Conservation (phyloP, 2,888 invertebrate species). For the Rosalia funebris region DNA sequence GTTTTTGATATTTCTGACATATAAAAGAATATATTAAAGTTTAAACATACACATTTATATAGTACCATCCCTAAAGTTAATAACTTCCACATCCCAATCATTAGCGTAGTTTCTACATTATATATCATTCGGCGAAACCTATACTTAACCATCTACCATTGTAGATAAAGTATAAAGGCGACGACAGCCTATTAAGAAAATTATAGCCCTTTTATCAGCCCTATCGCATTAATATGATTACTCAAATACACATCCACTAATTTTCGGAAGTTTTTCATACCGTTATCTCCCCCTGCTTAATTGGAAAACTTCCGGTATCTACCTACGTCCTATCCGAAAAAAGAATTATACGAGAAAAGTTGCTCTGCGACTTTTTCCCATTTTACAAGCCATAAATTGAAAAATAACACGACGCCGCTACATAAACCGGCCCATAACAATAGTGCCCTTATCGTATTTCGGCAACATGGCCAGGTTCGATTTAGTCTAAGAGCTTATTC, state of each 20-base stretch:
- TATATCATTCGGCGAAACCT: too few relatives aligned
- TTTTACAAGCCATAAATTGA: slow-evolving; percentile 53
- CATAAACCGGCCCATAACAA: slow-evolving; percentile 52
- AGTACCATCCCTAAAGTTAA: too few relatives aligned
- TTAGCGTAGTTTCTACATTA: too few relatives aligned
- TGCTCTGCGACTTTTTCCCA: slow-evolving; percentile 20
- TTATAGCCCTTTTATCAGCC: background rate
- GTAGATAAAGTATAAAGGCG: too few relatives aligned
- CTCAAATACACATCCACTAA: slow-evolving; percentile 19
- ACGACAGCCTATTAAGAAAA: background rate
- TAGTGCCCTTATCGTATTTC: slow-evolving; percentile 50
- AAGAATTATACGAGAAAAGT: slow-evolving; percentile 25
- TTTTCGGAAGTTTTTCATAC: slow-evolving; percentile 13
- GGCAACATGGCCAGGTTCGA: slow-evolving; percentile 48
- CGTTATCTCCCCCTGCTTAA: slow-evolving; percentile 20
- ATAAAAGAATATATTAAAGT: too few relatives aligned
- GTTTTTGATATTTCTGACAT: too few relatives aligned
- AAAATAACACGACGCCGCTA: slow-evolving; percentile 53
- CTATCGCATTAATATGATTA: background rate
- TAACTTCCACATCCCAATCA: too few relatives aligned
- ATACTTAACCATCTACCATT: too few relatives aligned
- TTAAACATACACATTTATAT: too few relatives aligned
- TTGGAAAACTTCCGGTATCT: slow-evolving; percentile 23
- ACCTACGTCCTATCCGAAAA: slow-evolving; percentile 21
- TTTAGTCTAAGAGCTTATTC: slow-evolving; percentile 47